Base-by-base conservation (phyloP, 92 coral and sea anemone species). In the Micromussa lordhowensis region DNA sequence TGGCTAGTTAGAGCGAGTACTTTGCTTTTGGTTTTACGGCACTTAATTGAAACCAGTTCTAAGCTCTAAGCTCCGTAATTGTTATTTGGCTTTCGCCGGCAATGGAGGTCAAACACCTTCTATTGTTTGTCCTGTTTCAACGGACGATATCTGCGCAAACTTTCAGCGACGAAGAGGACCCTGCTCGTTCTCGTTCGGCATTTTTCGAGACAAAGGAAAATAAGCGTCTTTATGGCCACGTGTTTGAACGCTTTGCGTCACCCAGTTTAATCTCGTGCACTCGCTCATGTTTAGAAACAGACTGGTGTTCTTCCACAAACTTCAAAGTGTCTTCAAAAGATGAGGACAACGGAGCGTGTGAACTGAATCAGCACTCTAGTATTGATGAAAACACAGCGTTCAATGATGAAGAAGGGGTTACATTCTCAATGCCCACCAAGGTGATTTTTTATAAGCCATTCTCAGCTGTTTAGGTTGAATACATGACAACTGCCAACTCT, bases 291-390 rank as follows among this genome's bases (percentile, higher is more conserved):
- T 9, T 77, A 22, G 49, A 31, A 28, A 12, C 13, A 28, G 17
- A 11, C 8, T 78, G 81, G 81, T 78, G 81, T 30, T 51, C 66
- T 15, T 78, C 81, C 13, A 78, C 81, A 6, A 78, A 51, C 63
- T 78, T 51, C 38, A 78, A 78, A 13, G 8, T 29, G 81, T 17
- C 68, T 28, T 22, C 31, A 3, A 21, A 55, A 0, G n/a, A 54
- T 15, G 35, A n/a, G 10, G 30, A 29, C 32, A 77, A 26, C 5
- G 63, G 81, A 14, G 12, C 44, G 30, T 49, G 44, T 32, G 48
- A 40, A 40, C 48, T 40, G 48, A 40, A 40, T 40, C 7, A 40
- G 0, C 48, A 40, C 48, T 40, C 48, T 40, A 4, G 3, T 40
- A 9, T 40, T 9, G 48, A 40, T 40, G 48, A 40, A 40, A 40